Percentiles rank a stretch among this genome's conserved stretches.
These are phyloP conservation scores for Temnothorax nylanderi DNA, from an alignment of 1,140 invertebrate species.

Conservation along the genomic window DNA sequence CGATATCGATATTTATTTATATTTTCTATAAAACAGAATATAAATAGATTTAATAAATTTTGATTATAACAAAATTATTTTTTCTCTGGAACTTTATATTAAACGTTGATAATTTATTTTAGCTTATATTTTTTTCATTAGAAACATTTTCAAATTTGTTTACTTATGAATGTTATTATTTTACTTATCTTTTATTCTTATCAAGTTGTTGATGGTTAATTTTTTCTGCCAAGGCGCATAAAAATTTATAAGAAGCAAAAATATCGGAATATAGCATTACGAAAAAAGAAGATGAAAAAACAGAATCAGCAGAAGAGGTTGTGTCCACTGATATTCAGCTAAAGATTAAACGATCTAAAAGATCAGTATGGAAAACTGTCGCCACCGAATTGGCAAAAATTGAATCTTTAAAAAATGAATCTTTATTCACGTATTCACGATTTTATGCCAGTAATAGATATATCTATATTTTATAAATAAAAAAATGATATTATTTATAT, in stretches of 20 bases:
- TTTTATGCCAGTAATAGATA: not conserved
- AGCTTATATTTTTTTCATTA: not conserved
- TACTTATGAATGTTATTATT: not conserved
- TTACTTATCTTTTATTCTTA: not conserved
- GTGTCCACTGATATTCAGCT: constrained; percentile 3
- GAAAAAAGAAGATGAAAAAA: not conserved
- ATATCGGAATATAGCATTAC: not conserved
- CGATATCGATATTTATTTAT: not conserved
- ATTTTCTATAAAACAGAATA: not conserved
- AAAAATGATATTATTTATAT: constrained; percentile 20
- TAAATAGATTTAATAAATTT: not conserved
- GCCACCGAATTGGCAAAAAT: not conserved
- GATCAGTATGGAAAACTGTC: not conserved
- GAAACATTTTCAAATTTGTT: not conserved
- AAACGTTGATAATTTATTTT: not conserved
- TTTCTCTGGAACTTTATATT: not conserved
- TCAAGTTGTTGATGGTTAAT: not conserved
- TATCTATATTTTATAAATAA: not conserved
- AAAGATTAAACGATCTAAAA: constrained; percentile 19
- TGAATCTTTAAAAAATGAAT: constrained; percentile 22
- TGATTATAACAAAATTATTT: not conserved
- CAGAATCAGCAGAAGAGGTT: not conserved
- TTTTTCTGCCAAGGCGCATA: not conserved
- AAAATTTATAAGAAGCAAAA: not conserved
- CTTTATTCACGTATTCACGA: not conserved